Evolutionary conservation across 2,888 invertebrate species (phyloP).

Genomic region (Carpatolechia fugitivella): DNA sequence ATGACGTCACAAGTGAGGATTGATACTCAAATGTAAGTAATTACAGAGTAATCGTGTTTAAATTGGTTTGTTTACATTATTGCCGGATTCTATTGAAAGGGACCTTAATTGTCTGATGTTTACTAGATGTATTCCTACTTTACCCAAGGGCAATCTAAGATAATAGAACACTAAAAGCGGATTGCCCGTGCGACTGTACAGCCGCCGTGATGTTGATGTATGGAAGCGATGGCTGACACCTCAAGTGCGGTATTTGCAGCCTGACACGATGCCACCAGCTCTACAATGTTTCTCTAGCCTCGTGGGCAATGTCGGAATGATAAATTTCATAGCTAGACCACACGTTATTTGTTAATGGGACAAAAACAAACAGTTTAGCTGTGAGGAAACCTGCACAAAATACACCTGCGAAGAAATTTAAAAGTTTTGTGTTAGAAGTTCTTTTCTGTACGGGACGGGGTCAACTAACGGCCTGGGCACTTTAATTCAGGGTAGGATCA

Average conservation of each 20-base stretch:
- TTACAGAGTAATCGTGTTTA: no score
- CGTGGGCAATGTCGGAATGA: not conserved
- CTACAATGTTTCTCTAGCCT: not conserved
- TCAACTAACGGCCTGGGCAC: no score
- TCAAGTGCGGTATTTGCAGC: not conserved
- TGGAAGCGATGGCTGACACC: not conserved
- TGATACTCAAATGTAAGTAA: no score
- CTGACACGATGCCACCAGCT: conserved; percentile 3
- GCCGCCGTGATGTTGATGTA: conserved; percentile 1
- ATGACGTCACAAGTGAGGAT: no score
- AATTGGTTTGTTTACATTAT: no score
- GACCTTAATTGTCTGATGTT: no score
- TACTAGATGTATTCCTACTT: no score
- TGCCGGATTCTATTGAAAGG: no score
- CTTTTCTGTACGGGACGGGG: no score
- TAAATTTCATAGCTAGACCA: not conserved
- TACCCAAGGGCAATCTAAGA: not conserved
- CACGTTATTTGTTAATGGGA: not conserved
- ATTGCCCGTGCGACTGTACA: not conserved
- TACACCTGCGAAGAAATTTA: not conserved
- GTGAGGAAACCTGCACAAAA: no score
- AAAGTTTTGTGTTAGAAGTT: not conserved
- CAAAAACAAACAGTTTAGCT: not conserved
- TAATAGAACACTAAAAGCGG: not conserved
- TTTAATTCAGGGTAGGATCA: no score